These are phyloP conservation scores for Hydractinia symbiolongicarpus DNA, from an alignment of 30 jellyfish, hydroid and myxozoan species.

Conservation along the genomic window DNA sequence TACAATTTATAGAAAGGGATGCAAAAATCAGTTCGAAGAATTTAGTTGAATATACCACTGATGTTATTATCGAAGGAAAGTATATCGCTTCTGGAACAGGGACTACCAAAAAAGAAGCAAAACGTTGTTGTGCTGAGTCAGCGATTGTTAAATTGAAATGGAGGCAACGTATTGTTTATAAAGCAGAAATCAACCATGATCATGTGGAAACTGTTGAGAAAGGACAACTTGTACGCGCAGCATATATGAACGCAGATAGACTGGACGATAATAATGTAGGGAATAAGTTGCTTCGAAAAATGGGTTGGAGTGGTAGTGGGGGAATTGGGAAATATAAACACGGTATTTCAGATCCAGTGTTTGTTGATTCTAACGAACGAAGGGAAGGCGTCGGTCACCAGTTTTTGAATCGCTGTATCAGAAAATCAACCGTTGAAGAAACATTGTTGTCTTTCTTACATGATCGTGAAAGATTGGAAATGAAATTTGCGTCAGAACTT, in stretches of 20 bases:
- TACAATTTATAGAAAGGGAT: slow-evolving; percentile 49
- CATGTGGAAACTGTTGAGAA: slow-evolving; percentile 38
- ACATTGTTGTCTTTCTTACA: slow-evolving; percentile 43
- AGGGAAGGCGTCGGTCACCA: slow-evolving; percentile 76
- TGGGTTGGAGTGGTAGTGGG: slow-evolving; percentile 97
- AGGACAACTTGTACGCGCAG: slow-evolving; percentile 45
- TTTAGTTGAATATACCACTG: slow-evolving; percentile 21
- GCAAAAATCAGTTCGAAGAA: neutral
- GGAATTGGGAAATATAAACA: slow-evolving; percentile 61
- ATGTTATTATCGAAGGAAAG: slow-evolving; percentile 50
- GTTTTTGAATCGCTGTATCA: slow-evolving; percentile 23
- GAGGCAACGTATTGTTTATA: slow-evolving; percentile 16
- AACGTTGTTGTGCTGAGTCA: slow-evolving; percentile 54
- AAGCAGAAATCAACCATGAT: slow-evolving; percentile 34
- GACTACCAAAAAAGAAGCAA: slow-evolving; percentile 41
- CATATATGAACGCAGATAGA: slow-evolving; percentile 54
- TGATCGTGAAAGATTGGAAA: slow-evolving; percentile 37
- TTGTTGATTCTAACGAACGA: slow-evolving; percentile 56
- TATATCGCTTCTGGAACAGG: slow-evolving; percentile 59
- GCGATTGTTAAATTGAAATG: slow-evolving; percentile 48
- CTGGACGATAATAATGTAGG: slow-evolving; percentile 71
- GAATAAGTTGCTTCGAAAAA: slow-evolving; percentile 62
- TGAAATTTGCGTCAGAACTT: slow-evolving; percentile 63
- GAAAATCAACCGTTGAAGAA: slow-evolving; percentile 46
- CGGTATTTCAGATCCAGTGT: slow-evolving; percentile 84